Evolutionary conservation across 2,888 invertebrate genomes (phyloP).

Genomic region (Scaptomyza cyrtandrae): DNA sequence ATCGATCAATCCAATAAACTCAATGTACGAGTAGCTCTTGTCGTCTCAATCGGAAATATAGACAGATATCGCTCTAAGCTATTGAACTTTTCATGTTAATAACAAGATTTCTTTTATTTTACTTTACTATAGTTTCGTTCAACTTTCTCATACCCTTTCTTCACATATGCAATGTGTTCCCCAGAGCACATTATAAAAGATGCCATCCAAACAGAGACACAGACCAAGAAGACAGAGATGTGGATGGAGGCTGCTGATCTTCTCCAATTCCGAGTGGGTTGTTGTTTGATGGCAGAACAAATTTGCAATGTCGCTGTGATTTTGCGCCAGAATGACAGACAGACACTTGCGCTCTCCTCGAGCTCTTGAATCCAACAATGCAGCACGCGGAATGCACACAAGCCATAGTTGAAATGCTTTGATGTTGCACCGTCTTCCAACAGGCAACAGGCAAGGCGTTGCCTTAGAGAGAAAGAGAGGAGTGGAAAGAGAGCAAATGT

Average conservation of each 20-base stretch:
- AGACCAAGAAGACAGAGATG: background rate
- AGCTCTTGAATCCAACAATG: background rate
- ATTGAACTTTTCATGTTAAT: too few species aligned
- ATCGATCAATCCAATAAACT: too few species aligned
- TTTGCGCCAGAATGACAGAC: conserved; percentile 70
- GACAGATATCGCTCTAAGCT: too few species aligned
- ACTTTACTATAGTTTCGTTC: too few species aligned
- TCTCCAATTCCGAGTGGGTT: conserved; percentile 67
- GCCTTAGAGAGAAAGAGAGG: conserved; percentile 34
- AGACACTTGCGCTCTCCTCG: conserved; percentile 47
- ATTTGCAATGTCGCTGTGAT: conserved; percentile 68
- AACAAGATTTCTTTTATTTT: too few species aligned
- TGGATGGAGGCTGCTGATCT: conserved; percentile 15
- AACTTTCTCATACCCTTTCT: background rate
- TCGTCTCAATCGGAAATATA: too few species aligned
- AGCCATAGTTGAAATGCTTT: conserved; percentile 74
- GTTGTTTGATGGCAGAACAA: conserved; percentile 76
- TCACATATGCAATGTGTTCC: conserved; percentile 1
- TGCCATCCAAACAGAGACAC: conserved; percentile 14
- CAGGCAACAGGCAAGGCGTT: conserved; percentile 45
- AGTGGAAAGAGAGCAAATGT: conserved; percentile 10
- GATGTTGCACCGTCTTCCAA: conserved; percentile 60
- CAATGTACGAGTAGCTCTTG: too few species aligned
- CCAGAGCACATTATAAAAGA: conserved; percentile 37
- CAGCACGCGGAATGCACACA: conserved; percentile 52